Evolutionary conservation across 2,113 vertebrate genomes (phyloP).

Genomic region (Craseonycteris thonglongyai): DNA sequence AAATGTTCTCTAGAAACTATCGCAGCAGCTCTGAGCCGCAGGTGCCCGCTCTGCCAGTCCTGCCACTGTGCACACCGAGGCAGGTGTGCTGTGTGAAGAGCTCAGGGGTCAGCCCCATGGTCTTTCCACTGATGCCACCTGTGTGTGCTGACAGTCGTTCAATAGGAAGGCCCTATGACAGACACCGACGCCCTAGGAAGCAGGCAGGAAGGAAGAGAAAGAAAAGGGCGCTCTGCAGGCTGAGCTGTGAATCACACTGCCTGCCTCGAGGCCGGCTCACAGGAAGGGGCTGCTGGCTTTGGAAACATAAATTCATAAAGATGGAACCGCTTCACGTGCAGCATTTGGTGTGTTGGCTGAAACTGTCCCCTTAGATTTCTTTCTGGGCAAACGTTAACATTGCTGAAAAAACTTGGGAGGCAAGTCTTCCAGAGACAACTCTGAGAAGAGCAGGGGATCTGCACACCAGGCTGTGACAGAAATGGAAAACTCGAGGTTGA

Average conservation of each 20-base stretch:
- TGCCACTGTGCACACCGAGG: neutral
- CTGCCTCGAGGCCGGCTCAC: slow-evolving; percentile 50
- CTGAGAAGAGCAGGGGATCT: neutral
- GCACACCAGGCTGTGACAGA: neutral
- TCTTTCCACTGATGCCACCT: slow-evolving; percentile 61
- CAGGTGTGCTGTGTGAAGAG: neutral
- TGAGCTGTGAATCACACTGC: slow-evolving; percentile 80
- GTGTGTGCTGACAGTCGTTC: slow-evolving; percentile 50
- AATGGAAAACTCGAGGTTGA: neutral
- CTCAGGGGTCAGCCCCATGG: neutral
- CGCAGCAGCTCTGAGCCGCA: neutral
- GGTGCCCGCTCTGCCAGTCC: neutral
- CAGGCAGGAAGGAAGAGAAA: slow-evolving; percentile 85
- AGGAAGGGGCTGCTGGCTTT: slow-evolving; percentile 83
- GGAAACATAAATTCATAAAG: slow-evolving; percentile 69
- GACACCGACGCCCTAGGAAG: slow-evolving; percentile 70
- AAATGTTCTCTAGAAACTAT: neutral
- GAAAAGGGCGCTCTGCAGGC: slow-evolving; percentile 81
- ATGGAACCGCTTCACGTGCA: neutral
- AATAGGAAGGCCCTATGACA: slow-evolving; percentile 72
- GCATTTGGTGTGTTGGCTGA: slow-evolving; percentile 48
- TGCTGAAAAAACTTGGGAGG: neutral
- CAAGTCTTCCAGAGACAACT: slow-evolving; percentile 23
- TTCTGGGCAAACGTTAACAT: slow-evolving; percentile 26
- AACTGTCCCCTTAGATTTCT: neutral